Conservation (phyloP, 92 coral and sea anemone species). For the Epizoanthus illoricatus region DNA sequence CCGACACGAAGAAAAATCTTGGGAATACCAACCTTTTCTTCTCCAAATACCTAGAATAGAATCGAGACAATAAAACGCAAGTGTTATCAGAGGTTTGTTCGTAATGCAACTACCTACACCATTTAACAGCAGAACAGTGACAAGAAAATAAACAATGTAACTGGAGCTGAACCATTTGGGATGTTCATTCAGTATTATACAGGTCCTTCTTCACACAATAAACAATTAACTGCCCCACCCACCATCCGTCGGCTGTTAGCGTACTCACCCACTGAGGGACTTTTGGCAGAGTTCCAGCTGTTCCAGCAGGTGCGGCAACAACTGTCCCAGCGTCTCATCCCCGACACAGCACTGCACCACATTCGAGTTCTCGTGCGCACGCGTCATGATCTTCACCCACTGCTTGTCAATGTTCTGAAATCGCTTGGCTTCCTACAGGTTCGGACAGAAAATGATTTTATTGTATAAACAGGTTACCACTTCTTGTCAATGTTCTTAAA, state of each 20-base stretch:
- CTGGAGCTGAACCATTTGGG: too few relatives aligned
- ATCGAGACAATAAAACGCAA: neutral
- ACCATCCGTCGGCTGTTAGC: neutral
- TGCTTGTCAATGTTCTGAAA: slow-evolving; percentile 49
- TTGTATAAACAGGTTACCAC: neutral
- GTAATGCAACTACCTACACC: too few relatives aligned
- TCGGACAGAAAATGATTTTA: neutral
- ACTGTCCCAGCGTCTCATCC: slow-evolving; percentile 92
- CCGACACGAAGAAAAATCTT: slow-evolving; percentile 87
- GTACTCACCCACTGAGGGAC: slow-evolving; percentile 94
- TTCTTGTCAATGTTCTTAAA: slow-evolving; percentile 42
- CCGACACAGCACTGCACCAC: slow-evolving; percentile 99
- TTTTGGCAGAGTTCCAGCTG: slow-evolving; percentile 97
- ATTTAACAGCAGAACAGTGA: too few relatives aligned
- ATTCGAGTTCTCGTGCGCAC: slow-evolving; percentile 95
- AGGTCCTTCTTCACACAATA: neutral
- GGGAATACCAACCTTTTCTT: slow-evolving; percentile 88
- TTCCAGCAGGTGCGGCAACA: slow-evolving; percentile 90
- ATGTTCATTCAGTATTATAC: too few relatives aligned
- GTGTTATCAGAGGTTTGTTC: too few relatives aligned
- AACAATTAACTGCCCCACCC: neutral
- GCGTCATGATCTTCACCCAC: slow-evolving; percentile 97
- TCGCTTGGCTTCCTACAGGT: neutral
- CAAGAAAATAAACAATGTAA: too few relatives aligned
- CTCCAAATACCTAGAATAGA: slow-evolving; percentile 65